phyloP scores from a whole-genome alignment of 1,140 invertebrate genomes.

The Choristoneura fumiferana region DNA sequence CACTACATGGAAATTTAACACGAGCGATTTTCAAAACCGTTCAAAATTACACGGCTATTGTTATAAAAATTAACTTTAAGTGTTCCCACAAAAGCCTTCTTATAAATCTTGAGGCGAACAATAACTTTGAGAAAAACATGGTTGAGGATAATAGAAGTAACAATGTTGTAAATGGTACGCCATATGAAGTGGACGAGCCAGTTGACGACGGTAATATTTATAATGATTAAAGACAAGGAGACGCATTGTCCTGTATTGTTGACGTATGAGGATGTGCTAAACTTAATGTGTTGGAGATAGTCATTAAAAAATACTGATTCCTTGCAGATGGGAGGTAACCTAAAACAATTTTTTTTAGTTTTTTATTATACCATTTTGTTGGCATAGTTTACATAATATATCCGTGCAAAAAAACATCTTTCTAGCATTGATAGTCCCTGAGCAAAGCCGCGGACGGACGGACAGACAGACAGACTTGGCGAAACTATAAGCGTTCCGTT shows the following conservation, averaged over 20 bases:
- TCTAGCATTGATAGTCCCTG: no score
- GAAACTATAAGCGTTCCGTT: no score
- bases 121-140: conserved; percentile 8
- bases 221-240: neutral
- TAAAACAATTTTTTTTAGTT: no score
- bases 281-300: neutral
- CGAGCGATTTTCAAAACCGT: no score
- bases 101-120: conserved; percentile 5
- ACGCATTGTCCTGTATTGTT: neutral
- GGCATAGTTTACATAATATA: no score
- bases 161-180: conserved; percentile 10
- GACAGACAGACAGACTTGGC: no score
- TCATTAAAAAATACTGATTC: no score
- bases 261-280: conserved; percentile 8
- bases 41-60: neutral
- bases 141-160: conserved; percentile 5
- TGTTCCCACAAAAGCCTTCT: neutral
- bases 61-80: neutral
- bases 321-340: no score
- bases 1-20: no score
- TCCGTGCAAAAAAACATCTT: no score
- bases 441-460: no score
- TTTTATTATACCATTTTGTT: no score
- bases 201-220: conserved; percentile 1
- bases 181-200: neutral